Conservation (phyloP, 2,888 invertebrate genomes). For the Nowickia ferox region DNA sequence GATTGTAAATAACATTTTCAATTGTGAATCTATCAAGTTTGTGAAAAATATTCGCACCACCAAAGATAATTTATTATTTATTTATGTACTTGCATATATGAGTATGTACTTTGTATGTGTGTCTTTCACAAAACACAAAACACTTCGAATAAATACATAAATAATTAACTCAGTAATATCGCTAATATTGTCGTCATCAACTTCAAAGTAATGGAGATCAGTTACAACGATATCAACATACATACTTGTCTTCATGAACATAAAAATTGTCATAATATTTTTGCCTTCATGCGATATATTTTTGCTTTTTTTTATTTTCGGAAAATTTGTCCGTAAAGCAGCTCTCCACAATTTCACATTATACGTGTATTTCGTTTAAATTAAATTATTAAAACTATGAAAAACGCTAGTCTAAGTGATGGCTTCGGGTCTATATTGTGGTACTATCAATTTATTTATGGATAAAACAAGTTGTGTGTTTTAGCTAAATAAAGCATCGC, state of each 20-base stretch:
- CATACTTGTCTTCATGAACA: slow-evolving; percentile 41
- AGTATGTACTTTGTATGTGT: background rate
- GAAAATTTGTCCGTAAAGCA: slow-evolving; percentile 39
- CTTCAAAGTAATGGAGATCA: slow-evolving; percentile 8
- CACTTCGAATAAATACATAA: background rate
- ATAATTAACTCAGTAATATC: background rate
- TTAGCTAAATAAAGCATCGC: slow-evolving; percentile 42
- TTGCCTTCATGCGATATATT: slow-evolving; percentile 36
- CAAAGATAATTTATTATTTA: background rate
- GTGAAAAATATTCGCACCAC: slow-evolving; percentile 11
- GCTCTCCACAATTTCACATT: slow-evolving; percentile 44
- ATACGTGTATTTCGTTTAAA: slow-evolving; percentile 34
- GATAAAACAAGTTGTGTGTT: slow-evolving; percentile 48
- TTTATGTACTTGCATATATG: background rate
- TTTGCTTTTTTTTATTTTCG: slow-evolving; percentile 21
- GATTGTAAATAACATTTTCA: too few species aligned
- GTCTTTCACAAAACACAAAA: background rate
- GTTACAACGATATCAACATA: background rate
- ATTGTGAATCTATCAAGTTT: background rate
- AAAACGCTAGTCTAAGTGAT: slow-evolving; percentile 1
- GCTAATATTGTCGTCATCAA: slow-evolving; percentile 39
- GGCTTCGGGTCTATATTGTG: slow-evolving; percentile 22
- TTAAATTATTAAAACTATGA: slow-evolving; percentile 42
- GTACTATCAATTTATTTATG: slow-evolving; percentile 44
- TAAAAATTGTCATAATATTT: slow-evolving; percentile 21